A percentile compares a stretch with the other conserved stretches of the same genome.
Evolutionary conservation across 2,888 invertebrate species (phyloP).

Genomic region (Strigamia crassipes): DNA sequence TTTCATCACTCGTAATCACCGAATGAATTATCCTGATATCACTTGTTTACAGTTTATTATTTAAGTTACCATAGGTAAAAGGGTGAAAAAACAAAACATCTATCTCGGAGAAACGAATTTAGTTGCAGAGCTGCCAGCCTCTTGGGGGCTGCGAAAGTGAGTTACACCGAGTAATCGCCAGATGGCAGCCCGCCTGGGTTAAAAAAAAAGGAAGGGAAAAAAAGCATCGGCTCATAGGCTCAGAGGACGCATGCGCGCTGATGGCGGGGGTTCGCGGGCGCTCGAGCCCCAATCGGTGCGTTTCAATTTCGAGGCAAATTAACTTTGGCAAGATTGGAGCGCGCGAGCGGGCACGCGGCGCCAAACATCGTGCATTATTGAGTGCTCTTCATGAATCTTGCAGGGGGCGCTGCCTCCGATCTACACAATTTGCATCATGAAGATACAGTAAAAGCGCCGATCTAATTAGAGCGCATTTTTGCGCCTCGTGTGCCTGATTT

Average conservation of each 20-base stretch:
- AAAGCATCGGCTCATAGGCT: conserved; percentile 34
- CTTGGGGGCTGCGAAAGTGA: conserved; percentile 32
- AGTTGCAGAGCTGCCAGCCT: neutral
- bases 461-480: conserved; percentile 43
- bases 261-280: conserved; percentile 31
- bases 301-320: conserved; percentile 44
- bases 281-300: conserved; percentile 41
- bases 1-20: conserved; percentile 28
- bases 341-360: conserved; percentile 38
- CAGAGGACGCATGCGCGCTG: conserved; percentile 32
- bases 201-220: neutral
- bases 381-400: conserved; percentile 44
- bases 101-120: neutral
- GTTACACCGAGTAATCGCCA: conserved; percentile 30
- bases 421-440: conserved; percentile 39
- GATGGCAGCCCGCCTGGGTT: conserved; percentile 21
- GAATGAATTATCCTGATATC: conserved; percentile 12
- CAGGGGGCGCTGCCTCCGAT: conserved; percentile 41
- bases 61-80: neutral
- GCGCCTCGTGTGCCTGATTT: conserved; percentile 41
- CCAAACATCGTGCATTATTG: conserved; percentile 45
- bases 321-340: conserved; percentile 44
- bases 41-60: conserved; percentile 7
- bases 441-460: conserved; percentile 41
- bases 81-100: neutral